Percentiles rank a stretch among this genome's conserved stretches.
Conservation (phyloP, 2,797 vertebrate species). For the Poeciliopsis infans region DNA sequence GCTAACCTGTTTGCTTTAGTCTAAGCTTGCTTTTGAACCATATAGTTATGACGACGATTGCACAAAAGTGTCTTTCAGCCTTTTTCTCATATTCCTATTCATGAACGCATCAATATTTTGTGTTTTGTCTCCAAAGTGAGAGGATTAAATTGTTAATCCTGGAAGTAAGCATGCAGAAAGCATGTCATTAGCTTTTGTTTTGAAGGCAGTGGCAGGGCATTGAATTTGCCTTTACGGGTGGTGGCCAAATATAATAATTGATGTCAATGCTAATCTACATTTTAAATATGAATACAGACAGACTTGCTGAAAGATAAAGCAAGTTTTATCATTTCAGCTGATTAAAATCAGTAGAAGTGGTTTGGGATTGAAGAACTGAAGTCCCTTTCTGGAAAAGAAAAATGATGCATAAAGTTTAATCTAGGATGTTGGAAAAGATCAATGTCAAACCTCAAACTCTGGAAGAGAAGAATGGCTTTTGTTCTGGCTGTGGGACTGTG, state of each 20-base stretch:
- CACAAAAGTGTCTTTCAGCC: slow-evolving; percentile 1
- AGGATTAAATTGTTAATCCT: neutral
- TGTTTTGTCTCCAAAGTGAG: neutral
- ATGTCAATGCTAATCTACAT: neutral
- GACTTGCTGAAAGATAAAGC: neutral
- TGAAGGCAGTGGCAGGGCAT: neutral
- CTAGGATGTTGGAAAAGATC: neutral
- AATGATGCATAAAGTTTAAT: neutral
- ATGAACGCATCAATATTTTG: neutral
- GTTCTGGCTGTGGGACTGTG: neutral
- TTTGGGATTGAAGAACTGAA: neutral
- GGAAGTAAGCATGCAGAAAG: neutral
- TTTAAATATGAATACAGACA: neutral
- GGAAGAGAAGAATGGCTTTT: neutral
- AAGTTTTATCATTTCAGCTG: neutral
- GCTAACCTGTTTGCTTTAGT: slow-evolving; percentile 42
- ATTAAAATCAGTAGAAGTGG: neutral
- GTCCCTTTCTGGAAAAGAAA: neutral
- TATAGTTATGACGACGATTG: slow-evolving; percentile 26
- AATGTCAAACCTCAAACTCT: neutral
- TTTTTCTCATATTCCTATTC: slow-evolving; percentile 4
- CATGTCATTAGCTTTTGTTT: neutral
- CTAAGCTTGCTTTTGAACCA: slow-evolving; percentile 22
- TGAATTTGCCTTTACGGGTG: neutral
- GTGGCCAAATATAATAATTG: neutral